Conservation (phyloP, 2,888 invertebrate genomes). For the Pilophorus perplexus region DNA sequence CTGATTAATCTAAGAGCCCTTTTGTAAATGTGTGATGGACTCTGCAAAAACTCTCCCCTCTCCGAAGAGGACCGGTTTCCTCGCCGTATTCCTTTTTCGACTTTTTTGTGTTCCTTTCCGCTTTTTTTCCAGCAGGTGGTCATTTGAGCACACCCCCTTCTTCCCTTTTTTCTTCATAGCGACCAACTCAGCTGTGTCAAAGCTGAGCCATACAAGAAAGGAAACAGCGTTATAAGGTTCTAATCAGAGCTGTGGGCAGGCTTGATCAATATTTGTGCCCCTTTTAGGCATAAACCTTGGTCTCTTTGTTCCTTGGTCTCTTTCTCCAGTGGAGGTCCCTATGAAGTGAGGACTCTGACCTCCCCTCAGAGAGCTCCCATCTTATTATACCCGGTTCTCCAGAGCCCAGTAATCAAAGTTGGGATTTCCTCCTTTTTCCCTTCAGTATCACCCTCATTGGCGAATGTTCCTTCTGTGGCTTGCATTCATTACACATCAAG, state of each 20-base stretch:
- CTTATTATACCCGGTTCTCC: conserved; percentile 20
- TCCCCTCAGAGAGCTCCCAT: conserved; percentile 11
- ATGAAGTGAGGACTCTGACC: no score
- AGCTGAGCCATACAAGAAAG: conserved; percentile 18
- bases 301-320: conserved; percentile 23
- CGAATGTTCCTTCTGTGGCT: background rate
- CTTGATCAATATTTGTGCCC: conserved; percentile 33
- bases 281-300: conserved; percentile 16
- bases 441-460: background rate
- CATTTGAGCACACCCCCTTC: background rate
- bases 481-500: conserved; percentile 9
- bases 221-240: conserved; percentile 23
- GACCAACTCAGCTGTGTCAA: conserved; percentile 17
- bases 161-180: background rate
- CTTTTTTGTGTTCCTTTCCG: background rate
- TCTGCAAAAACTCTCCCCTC: conserved; percentile 1
- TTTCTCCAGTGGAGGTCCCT: conserved; percentile 1
- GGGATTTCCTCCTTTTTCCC: conserved; percentile 15
- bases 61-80: background rate
- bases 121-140: background rate
- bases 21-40: background rate
- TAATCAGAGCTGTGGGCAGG: conserved; percentile 27
- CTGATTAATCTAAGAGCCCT: background rate
- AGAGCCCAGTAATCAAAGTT: conserved; percentile 10
- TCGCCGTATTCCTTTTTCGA: background rate